Conservation (phyloP, 2,797 vertebrate species). For the Lacerta agilis region DNA sequence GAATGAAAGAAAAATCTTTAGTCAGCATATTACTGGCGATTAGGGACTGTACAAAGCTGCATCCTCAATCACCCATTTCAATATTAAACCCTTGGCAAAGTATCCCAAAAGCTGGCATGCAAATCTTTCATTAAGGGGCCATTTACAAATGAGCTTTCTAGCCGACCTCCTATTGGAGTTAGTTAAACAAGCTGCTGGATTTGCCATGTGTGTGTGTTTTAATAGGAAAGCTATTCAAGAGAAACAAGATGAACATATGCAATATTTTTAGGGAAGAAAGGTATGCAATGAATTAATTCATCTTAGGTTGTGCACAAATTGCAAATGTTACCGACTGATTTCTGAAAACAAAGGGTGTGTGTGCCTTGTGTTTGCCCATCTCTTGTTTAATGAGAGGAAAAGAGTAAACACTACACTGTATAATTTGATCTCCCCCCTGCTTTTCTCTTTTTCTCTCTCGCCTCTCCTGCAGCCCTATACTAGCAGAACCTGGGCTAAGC, state of each 20-base stretch:
- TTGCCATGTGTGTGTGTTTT: not conserved
- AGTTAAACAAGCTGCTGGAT: constrained; percentile 52
- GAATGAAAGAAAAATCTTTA: constrained; percentile 30
- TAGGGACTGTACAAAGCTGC: constrained; percentile 40
- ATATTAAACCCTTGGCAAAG: constrained; percentile 52
- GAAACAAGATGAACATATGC: constrained; percentile 47
- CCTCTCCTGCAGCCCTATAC: too few relatives aligned
- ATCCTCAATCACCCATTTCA: constrained; percentile 38
- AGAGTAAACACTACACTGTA: not conserved
- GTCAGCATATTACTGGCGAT: constrained; percentile 30
- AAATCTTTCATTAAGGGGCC: constrained; percentile 42
- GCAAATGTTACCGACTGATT: constrained; percentile 8
- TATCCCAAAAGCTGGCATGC: constrained; percentile 33
- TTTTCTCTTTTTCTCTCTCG: not conserved
- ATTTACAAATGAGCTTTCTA: constrained; percentile 55
- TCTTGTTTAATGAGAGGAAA: constrained; percentile 43
- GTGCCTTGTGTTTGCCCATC: constrained; percentile 33
- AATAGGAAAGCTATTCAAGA: constrained; percentile 50
- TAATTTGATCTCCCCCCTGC: constrained; percentile 14
- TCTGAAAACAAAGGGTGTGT: constrained; percentile 31
- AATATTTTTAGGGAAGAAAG: constrained; percentile 49
- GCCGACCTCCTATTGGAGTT: not conserved
- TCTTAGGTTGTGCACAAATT: constrained; percentile 40
- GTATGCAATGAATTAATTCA: constrained; percentile 43
- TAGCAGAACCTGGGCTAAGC: constrained; percentile 2